Base-by-base conservation (phyloP, 92 coral and sea anemone species). In the Siderastrea siderea region DNA sequence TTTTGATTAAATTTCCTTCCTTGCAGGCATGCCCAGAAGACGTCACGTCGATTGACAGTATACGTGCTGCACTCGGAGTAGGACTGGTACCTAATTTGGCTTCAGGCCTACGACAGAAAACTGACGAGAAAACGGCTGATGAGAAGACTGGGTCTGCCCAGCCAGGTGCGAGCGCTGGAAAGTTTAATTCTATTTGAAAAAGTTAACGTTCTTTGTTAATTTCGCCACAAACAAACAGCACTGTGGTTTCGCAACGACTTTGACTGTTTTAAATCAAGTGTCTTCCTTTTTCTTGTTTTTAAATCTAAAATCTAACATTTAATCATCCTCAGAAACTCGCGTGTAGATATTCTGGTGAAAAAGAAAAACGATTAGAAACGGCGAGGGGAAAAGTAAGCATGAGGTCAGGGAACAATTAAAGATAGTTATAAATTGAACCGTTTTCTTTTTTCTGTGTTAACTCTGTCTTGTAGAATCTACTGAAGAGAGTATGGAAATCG, bases 1-100 rank as follows among this genome's bases (percentile, higher is more conserved):
- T n/a, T 53, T 61, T 63, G 2, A 3, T 2, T 7, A 4, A 9
- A 38, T 50, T 43, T 57, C 5, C 3, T 11, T 68, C 60, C 14
- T 38, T 45, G 8, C 58, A 94, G 97, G 90, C 85, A 16, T 92
- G 91, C 15, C 99, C 99, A 5, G 93, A 90, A 84, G 95, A 92
- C 59, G 91, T 97, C 11, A 79, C 93, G 2, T 94, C 93, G 15
- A 83, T 84, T 0, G 98, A 86, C 62, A 89, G 95, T 64, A 79
- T 97, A 43, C 91, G 98, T 17, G 94, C 94, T 52, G 98, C 99
- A 46, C 91, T 93, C 80, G 99, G 99, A 48, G 93, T 97, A 5
- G 99, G 98, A 15, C 96, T 89, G n/a, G 90, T 96, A 13, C 93
- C 98, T 13, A 49, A 52, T 80, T 53, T 73, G 17, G 14, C 51